Evolutionary conservation across 2,888 invertebrate species (phyloP).

Genomic region (Sussaba pulchella): DNA sequence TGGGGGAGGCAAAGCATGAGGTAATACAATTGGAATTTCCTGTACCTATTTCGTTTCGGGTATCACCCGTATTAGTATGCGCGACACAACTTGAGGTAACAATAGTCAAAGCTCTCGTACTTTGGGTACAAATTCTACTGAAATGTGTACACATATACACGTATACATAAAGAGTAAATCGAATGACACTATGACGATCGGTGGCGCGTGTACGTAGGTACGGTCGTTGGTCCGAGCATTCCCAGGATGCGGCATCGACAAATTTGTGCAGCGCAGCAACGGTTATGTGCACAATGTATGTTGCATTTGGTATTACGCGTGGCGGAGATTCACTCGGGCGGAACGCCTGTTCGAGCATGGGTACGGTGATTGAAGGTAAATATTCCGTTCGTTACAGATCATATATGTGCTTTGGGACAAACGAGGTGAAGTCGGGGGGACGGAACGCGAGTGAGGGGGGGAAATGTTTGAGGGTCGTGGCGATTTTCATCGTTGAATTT

Average conservation of each 20-base stretch:
- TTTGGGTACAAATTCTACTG: not conserved
- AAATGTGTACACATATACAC: not conserved
- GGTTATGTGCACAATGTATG: conserved; percentile 5
- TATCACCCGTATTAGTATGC: conserved; percentile 6
- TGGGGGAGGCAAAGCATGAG: too few relatives aligned
- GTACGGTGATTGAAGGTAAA: conserved; percentile 58
- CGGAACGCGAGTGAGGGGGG: not conserved
- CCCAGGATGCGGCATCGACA: conserved; percentile 1
- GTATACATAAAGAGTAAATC: not conserved
- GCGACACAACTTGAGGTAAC: not conserved
- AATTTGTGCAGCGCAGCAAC: not conserved
- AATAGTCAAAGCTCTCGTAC: not conserved
- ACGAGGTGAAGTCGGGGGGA: not conserved
- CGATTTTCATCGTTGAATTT: conserved; percentile 23
- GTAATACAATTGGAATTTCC: not conserved
- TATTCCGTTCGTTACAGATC: conserved; percentile 42
- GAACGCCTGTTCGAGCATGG: conserved; percentile 23
- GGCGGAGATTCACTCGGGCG: conserved; percentile 26
- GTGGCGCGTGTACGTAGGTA: not conserved
- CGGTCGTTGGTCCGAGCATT: not conserved
- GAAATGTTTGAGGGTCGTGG: not conserved
- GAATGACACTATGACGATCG: not conserved
- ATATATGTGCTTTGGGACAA: conserved; percentile 14
- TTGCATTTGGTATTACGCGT: conserved; percentile 34
- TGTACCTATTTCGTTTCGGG: not conserved